Evolutionary conservation across 2,113 vertebrate species (phyloP).

Genomic region (Rana temporaria): DNA sequence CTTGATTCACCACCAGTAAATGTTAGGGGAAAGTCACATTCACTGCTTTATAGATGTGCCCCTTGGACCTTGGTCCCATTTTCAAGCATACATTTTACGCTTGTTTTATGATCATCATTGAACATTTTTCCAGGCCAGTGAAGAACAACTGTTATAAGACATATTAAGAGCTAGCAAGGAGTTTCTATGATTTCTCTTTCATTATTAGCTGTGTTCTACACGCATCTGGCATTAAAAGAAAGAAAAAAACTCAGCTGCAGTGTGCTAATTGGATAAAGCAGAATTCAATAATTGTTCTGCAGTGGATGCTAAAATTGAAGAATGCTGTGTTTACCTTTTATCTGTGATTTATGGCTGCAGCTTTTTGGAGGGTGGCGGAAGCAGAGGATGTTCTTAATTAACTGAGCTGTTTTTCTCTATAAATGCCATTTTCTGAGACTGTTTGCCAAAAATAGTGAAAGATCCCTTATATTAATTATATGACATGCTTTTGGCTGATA

Average conservation of each 20-base stretch:
- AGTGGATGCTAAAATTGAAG: slow-evolving; percentile 41
- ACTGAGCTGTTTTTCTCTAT: slow-evolving; percentile 30
- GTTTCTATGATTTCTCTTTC: not conserved
- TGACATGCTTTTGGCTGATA: slow-evolving; percentile 24
- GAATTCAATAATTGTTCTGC: slow-evolving; percentile 49
- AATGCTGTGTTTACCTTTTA: slow-evolving; percentile 53
- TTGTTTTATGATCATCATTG: not conserved
- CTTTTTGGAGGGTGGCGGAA: slow-evolving; percentile 26
- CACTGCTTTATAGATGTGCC: too few species aligned
- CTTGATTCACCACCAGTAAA: too few species aligned
- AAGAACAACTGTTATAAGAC: not conserved
- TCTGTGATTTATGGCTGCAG: slow-evolving; percentile 47
- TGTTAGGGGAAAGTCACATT: too few species aligned
- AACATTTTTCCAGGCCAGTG: not conserved
- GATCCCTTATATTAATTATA: slow-evolving; percentile 25
- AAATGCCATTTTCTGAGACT: slow-evolving; percentile 32
- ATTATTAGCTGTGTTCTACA: not conserved
- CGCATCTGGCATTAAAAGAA: slow-evolving; percentile 12
- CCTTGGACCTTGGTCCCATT: not conserved
- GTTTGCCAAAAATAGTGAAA: slow-evolving; percentile 42
- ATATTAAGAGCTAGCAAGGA: slow-evolving; percentile 16
- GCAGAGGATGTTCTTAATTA: slow-evolving; percentile 40
- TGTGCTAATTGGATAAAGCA: slow-evolving; percentile 37
- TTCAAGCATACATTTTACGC: not conserved
- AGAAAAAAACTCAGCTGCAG: slow-evolving; percentile 10